Base-by-base conservation (phyloP, 2,888 invertebrate species). In the Caenorhabditis parvicauda region DNA sequence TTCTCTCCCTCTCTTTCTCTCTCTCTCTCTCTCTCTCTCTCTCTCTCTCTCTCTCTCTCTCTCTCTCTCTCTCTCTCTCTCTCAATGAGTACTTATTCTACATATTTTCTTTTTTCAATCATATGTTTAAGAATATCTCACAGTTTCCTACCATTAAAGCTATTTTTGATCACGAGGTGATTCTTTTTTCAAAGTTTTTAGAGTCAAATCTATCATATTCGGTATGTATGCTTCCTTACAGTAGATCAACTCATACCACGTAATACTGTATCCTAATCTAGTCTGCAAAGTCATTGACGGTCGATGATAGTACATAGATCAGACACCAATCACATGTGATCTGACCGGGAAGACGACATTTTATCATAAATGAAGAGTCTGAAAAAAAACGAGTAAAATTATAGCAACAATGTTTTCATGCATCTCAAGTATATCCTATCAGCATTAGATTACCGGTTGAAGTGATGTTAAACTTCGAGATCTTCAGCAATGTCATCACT, bases 401-500 rank as follows among this genome's bases (percentile, higher is more conserved):
- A n/a, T n/a, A n/a, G n/a, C n/a, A n/a, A n/a, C n/a, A n/a, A n/a
- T n/a, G n/a, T n/a, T n/a, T n/a, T n/a, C n/a, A n/a, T n/a, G n/a
- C n/a, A n/a, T n/a, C n/a, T n/a, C n/a, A n/a, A n/a, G n/a, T n/a
- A n/a, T n/a, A n/a, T n/a, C n/a, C n/a, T n/a, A n/a, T n/a, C n/a
- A n/a, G n/a, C n/a, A n/a, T n/a, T n/a, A n/a, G n/a, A n/a, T n/a
- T n/a, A n/a, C n/a, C n/a, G n/a, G n/a, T n/a, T n/a, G n/a, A n/a
- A n/a, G n/a, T n/a, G n/a, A n/a, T n/a, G n/a, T n/a, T n/a, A n/a
- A n/a, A n/a, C n/a, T n/a, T n/a, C 14, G 47, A 35, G 27, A 25
- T 38, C 39, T 27, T 48, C 54, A 12, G 21, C 49, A 50, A 46
- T 63, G 54, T 42, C 35, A n/a, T 32, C 35, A n/a, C 9, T 32